Evolutionary conservation across 2,797 vertebrate genomes (phyloP).

Genomic region (Meda fulgida): DNA sequence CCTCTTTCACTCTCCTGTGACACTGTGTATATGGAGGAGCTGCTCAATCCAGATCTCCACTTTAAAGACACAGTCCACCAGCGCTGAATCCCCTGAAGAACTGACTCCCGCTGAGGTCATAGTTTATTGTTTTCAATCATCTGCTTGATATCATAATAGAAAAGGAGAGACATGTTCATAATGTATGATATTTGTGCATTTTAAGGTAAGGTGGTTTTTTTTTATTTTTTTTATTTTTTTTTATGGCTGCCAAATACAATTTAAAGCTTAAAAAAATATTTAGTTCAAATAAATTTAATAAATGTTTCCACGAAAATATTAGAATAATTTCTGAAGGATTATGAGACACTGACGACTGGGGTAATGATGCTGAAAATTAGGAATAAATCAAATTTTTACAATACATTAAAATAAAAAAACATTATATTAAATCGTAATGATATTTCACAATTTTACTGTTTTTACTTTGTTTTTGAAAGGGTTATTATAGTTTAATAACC

Average conservation of each 20-base stretch:
- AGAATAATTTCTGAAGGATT: neutral
- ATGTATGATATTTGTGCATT: neutral
- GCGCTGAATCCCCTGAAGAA: neutral
- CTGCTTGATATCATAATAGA: neutral
- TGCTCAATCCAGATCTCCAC: constrained; percentile 13
- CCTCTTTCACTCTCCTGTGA: constrained; percentile 24
- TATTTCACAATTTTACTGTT: too few species aligned
- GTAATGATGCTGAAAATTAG: neutral
- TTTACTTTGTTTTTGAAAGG: neutral
- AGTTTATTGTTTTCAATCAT: neutral
- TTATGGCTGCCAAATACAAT: neutral
- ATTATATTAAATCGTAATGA: neutral
- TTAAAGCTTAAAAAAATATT: neutral
- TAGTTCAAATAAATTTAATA: neutral
- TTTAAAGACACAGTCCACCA: constrained; percentile 22
- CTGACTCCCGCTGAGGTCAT: neutral
- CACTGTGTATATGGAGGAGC: neutral
- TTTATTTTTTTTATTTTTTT: too few species aligned
- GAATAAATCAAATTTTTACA: neutral
- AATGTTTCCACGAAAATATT: too few species aligned
- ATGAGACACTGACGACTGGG: neutral
- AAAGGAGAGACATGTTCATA: neutral
- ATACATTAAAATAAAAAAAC: neutral
- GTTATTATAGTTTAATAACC: neutral
- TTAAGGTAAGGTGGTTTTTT: too few species aligned